phyloP scores from a whole-genome alignment of 2,888 invertebrate genomes.

The Tetragnatha montana region DNA sequence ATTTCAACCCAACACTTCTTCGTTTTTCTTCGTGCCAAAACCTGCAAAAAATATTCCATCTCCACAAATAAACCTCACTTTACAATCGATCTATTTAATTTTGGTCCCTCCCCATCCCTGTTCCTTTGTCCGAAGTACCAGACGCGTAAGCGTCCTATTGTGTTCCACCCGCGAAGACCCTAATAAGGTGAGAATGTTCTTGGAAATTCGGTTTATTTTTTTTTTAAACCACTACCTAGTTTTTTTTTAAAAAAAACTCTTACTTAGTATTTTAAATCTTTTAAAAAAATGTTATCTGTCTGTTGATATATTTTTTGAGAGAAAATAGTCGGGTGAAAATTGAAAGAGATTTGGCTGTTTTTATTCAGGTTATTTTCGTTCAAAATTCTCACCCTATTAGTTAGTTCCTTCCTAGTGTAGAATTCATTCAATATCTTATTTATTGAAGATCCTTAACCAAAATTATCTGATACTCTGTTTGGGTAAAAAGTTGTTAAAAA shows the following conservation, averaged over 20 bases:
- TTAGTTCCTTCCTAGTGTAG: too few relatives aligned
- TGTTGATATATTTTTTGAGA: background rate
- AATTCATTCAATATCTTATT: too few relatives aligned
- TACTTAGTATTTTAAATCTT: too few relatives aligned
- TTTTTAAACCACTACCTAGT: background rate
- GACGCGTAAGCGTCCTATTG: background rate
- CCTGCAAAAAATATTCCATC: background rate
- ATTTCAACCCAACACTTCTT: background rate
- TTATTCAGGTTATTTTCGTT: too few relatives aligned
- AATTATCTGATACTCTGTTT: too few relatives aligned
- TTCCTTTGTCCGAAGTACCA: background rate
- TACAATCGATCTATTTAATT: conserved; percentile 13
- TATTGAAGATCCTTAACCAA: too few relatives aligned
- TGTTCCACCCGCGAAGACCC: background rate
- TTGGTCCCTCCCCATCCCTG: background rate
- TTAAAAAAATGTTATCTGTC: background rate
- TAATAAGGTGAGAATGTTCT: background rate
- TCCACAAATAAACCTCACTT: background rate
- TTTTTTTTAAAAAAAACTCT: background rate
- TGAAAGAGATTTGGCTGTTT: background rate
- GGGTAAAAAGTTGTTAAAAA: too few relatives aligned
- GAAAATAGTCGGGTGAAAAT: background rate
- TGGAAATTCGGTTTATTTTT: background rate
- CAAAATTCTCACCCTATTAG: too few relatives aligned
- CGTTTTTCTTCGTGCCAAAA: background rate